Evolutionary conservation across 2,888 invertebrate genomes (phyloP).

Genomic region (Coremacera marginata): DNA sequence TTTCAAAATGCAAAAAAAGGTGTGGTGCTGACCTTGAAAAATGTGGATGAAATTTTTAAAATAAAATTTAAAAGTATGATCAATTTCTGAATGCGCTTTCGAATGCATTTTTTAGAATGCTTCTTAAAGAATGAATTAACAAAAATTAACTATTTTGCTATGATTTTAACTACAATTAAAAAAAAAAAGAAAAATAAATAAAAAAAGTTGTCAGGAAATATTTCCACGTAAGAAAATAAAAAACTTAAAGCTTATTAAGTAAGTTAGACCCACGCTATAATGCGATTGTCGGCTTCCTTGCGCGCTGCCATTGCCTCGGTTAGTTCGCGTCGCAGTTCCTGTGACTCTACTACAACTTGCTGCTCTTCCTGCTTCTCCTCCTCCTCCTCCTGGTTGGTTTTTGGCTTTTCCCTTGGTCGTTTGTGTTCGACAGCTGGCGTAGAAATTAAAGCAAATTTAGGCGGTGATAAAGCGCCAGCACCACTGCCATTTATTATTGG

Average conservation of each 20-base stretch:
- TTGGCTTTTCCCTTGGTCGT: background rate
- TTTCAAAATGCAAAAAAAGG: too few relatives aligned
- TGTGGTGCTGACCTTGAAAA: too few relatives aligned
- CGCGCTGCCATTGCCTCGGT: constrained; percentile 66
- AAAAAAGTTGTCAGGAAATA: too few relatives aligned
- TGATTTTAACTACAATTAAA: too few relatives aligned
- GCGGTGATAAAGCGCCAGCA: constrained; percentile 49
- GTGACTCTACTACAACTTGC: constrained; percentile 18
- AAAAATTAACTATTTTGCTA: too few relatives aligned
- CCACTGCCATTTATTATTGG: constrained; percentile 34
- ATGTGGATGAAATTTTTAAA: too few relatives aligned
- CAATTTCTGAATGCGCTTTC: too few relatives aligned
- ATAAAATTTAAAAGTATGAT: too few relatives aligned
- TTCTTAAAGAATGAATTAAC: too few relatives aligned
- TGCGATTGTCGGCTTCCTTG: constrained; percentile 68
- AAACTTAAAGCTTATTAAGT: constrained; percentile 23
- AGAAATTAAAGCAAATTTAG: constrained; percentile 52
- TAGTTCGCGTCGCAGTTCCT: constrained; percentile 64
- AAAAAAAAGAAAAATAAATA: too few relatives aligned
- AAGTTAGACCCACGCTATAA: constrained; percentile 69
- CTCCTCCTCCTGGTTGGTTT: constrained; percentile 31
- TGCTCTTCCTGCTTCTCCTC: constrained; percentile 42
- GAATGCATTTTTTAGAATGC: too few relatives aligned
- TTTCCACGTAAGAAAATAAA: too few relatives aligned
- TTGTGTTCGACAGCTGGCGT: constrained; percentile 45